Evolutionary conservation across 1,140 invertebrate species (phyloP).

Genomic region (Drosophila biarmipes): DNA sequence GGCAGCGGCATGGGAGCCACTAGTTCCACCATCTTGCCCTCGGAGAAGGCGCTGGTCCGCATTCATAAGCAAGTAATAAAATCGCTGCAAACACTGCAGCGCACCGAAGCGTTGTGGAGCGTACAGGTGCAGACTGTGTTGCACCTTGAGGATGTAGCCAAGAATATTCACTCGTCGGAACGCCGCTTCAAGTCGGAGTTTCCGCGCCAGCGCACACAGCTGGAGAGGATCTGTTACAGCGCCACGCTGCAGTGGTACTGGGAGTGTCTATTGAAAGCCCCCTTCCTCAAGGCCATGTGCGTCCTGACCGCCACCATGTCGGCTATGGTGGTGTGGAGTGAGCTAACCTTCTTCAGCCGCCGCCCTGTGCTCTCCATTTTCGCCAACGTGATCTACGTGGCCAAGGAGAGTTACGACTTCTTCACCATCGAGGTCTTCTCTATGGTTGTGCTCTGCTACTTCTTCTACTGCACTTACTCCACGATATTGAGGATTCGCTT

Average conservation of each 20-base stretch:
- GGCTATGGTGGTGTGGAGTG: constrained; percentile 97
- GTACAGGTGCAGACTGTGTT: constrained; percentile 92
- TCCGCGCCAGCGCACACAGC: constrained; percentile 86
- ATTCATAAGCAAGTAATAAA: constrained; percentile 94
- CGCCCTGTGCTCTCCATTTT: constrained; percentile 96
- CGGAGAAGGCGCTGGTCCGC: constrained; percentile 92
- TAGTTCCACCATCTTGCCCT: constrained; percentile 89
- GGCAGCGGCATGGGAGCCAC: constrained; percentile 86
- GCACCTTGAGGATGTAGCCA: constrained; percentile 94
- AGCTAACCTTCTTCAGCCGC: constrained; percentile 98
- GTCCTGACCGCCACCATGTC: constrained; percentile 92
- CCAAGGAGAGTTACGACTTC: constrained; percentile 95
- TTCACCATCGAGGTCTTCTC: constrained; percentile 96
- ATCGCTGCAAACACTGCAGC: constrained; percentile 93
- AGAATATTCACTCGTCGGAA: constrained; percentile 91
- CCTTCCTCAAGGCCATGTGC: constrained; percentile 90
- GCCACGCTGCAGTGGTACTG: constrained; percentile 96
- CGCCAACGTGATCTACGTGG: constrained; percentile 94
- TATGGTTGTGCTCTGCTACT: constrained; percentile 95
- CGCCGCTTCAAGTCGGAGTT: constrained; percentile 92
- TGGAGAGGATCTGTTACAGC: constrained; percentile 87
- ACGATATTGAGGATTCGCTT: constrained; percentile 98
- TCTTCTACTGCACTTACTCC: constrained; percentile 98
- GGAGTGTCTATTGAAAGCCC: constrained; percentile 92
- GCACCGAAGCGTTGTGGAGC: constrained; percentile 97